phyloP scores from a whole-genome alignment of 2,888 invertebrate genomes.

The Bombylius discolor region DNA sequence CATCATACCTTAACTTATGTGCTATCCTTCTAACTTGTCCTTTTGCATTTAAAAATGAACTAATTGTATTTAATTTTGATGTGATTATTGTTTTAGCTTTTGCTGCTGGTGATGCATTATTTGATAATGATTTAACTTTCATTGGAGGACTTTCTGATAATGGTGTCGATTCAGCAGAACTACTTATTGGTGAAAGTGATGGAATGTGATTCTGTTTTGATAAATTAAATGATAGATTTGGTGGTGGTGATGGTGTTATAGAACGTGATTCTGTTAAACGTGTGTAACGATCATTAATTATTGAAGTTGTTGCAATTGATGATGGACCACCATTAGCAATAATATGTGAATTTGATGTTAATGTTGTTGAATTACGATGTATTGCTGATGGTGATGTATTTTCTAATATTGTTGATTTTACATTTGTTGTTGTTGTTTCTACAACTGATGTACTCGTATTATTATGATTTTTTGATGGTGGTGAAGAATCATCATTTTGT shows the following conservation, averaged over 20 bases:
- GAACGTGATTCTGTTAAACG: constrained; percentile 65
- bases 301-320: constrained; percentile 14
- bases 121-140: constrained; percentile 28
- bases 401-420: neutral
- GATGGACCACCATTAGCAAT: constrained; percentile 4
- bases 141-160: constrained; percentile 37
- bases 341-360: neutral
- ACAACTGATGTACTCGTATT: constrained; percentile 23
- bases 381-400: neutral
- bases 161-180: constrained; percentile 44
- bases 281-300: constrained; percentile 43
- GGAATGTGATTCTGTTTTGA: constrained; percentile 36
- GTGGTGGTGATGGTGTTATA: constrained; percentile 61
- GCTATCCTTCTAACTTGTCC: constrained; percentile 26
- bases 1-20: constrained; percentile 26
- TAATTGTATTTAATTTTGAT: constrained; percentile 32
- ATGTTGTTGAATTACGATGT: neutral
- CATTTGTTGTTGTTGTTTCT: neutral
- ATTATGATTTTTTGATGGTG: neutral
- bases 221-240: constrained; percentile 32
- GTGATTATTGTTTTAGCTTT: constrained; percentile 34
- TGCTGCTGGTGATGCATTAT: constrained; percentile 30
- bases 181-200: constrained; percentile 40
- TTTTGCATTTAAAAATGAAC: constrained; percentile 31
- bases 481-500: constrained; percentile 23